Evolutionary conservation across 2,797 vertebrate species (phyloP), one percentile per base, ranked within the genome.

Genomic region (Spea hammondii): DNA sequence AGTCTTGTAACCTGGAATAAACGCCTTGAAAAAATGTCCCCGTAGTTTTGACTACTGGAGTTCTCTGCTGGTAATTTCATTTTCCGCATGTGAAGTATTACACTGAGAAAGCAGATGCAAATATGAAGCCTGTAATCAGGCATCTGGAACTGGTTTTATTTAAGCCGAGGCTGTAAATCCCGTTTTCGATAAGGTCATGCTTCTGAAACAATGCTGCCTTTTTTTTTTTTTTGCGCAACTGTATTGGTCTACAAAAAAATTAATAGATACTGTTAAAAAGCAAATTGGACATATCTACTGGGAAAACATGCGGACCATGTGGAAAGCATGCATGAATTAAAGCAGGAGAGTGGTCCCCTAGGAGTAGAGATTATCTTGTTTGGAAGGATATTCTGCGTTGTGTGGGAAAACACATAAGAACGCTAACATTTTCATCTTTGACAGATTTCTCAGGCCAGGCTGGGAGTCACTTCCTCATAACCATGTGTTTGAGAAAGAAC

Each of bases 381-480:
- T 72, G 48, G 32, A 76, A 69, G 67, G 65, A 77, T 68, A 62
- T 48, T 53, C 65, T 46, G 74, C 68, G 48, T 54, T 67, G 74
- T 79, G 78, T 81, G 79, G 74, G 79, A 81, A 59, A 81, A 77
- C 53, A 67, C 65, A 72, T 72, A 50, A 72, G 69, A 81, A 72
- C 51, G 59, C 69, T 62, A 53, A 75, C 69, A 72, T 81, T 54
- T 77, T 50, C 17, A 51, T 66, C 79, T 66, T 46, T 66, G 53
- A 76, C 60, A 66, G 45, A 80, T 71, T 74, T 46, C 67, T 76
- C 60, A 76, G 69, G 66, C 51, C 70, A 50, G 50, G 48, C 12
- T 70, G 72, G 62, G 57, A 71, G 59, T 64, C 49, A 65, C 14
- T 76, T 76, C 73, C 73, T 32, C 53, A 17, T 51, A 50, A 72